These are phyloP conservation scores for Argynnis bischoffii DNA, from an alignment of 2,888 invertebrate genomes.

Conservation along the genomic window DNA sequence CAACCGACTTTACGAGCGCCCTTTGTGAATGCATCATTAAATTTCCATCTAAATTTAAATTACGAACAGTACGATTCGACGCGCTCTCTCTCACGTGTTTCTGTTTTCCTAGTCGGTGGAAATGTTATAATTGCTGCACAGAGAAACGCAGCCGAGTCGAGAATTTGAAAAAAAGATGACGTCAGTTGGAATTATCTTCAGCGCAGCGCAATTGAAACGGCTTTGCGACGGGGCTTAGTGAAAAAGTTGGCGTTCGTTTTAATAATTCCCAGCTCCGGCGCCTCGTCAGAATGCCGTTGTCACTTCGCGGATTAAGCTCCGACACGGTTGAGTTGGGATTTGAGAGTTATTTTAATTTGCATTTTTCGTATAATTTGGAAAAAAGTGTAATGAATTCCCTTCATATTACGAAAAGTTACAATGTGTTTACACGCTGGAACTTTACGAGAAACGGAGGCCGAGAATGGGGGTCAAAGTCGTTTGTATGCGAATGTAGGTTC, in stretches of 20 bases:
- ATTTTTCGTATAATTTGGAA: constrained; percentile 70
- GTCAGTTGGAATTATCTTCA: constrained; percentile 82
- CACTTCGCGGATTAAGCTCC: constrained; percentile 82
- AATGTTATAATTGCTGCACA: constrained; percentile 82
- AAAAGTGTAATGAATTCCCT: constrained; percentile 55
- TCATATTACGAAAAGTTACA: constrained; percentile 52
- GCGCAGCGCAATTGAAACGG: constrained; percentile 83
- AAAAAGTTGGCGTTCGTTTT: constrained; percentile 83
- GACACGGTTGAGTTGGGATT: constrained; percentile 81
- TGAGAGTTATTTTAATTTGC: constrained; percentile 81
- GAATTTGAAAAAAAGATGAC: constrained; percentile 82
- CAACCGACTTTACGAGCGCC: constrained; percentile 81
- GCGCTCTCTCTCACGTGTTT: constrained; percentile 79
- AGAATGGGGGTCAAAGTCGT: constrained; percentile 64
- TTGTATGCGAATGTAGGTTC: constrained; percentile 68
- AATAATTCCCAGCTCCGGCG: constrained; percentile 82
- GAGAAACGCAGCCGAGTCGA: constrained; percentile 76
- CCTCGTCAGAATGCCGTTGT: constrained; percentile 83
- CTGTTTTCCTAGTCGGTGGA: constrained; percentile 81
- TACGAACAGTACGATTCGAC: constrained; percentile 77
- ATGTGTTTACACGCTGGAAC: constrained; percentile 57
- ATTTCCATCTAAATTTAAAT: constrained; percentile 83
- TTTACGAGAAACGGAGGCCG: constrained; percentile 63
- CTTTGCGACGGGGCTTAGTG: constrained; percentile 82
- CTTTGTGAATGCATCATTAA: constrained; percentile 83